Percentiles rank a stretch among this genome's conserved stretches.
Conservation (phyloP, 2,113 vertebrate genomes). For the Argyrosomus japonicus region DNA sequence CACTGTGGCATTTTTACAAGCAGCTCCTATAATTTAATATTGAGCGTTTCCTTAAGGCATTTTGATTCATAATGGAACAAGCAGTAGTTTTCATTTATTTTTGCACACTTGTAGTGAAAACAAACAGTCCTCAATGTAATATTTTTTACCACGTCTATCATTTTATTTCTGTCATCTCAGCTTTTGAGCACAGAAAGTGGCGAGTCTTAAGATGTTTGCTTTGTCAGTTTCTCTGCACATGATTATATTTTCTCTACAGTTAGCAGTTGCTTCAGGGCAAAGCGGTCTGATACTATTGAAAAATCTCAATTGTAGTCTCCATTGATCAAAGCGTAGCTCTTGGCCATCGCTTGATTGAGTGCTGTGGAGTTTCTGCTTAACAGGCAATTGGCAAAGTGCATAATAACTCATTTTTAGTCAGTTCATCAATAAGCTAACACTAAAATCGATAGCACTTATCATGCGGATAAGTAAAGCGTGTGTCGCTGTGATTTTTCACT, state of each 20-base stretch:
- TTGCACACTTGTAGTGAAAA: background rate
- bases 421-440: slow-evolving; percentile 75
- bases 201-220: slow-evolving; percentile 22
- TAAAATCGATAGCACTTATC: slow-evolving; percentile 76
- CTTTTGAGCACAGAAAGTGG: background rate
- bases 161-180: slow-evolving; percentile 3
- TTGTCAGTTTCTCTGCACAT: slow-evolving; percentile 13
- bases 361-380: slow-evolving; percentile 72
- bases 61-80: background rate
- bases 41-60: background rate
- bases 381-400: slow-evolving; percentile 71
- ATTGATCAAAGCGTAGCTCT: slow-evolving; percentile 75
- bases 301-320: slow-evolving; percentile 45
- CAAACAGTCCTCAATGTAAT: background rate
- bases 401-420: slow-evolving; percentile 78
- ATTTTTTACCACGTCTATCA: background rate
- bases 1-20: background rate
- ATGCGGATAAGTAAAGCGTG: slow-evolving; percentile 61
- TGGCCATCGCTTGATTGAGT: slow-evolving; percentile 64
- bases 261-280: slow-evolving; percentile 31
- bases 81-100: background rate
- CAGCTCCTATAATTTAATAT: background rate
- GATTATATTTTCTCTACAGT: slow-evolving; percentile 30
- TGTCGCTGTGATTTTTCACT: slow-evolving; percentile 60
- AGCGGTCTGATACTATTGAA: slow-evolving; percentile 27